Percentiles rank a stretch among this genome's conserved stretches.
These are phyloP conservation scores for Vulpes vulpes DNA, from an alignment of 2,113 vertebrate species.

Conservation along the genomic window DNA sequence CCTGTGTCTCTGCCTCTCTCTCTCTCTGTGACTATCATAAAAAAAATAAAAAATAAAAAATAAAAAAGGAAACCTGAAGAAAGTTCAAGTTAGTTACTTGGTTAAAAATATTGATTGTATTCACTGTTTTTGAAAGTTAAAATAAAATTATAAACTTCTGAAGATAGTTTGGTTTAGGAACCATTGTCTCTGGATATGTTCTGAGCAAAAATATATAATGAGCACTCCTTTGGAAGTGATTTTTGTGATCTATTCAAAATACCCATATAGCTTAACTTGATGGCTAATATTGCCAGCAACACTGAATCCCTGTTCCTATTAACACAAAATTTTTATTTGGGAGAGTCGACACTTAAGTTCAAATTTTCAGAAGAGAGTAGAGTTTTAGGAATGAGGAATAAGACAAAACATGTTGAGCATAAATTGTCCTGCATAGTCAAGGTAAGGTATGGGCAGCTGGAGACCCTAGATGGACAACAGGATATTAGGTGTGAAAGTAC, in stretches of 20 bases:
- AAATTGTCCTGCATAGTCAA: background rate
- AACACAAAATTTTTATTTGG: background rate
- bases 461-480: background rate
- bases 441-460: background rate
- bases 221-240: background rate
- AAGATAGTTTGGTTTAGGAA: no score
- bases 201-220: background rate
- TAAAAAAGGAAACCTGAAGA: background rate
- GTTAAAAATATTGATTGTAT: constrained; percentile 20
- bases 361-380: background rate
- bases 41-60: no score
- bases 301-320: background rate
- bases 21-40: no score
- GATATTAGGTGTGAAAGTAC: background rate
- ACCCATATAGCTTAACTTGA: background rate
- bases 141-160: no score
- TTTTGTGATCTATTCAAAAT: background rate
- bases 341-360: background rate
- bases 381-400: background rate
- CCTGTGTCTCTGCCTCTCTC: no score
- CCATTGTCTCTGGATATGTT: no score
- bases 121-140: no score
- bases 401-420: background rate
- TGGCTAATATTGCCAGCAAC: background rate
- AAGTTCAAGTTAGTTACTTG: background rate